Evolutionary conservation across 2,797 vertebrate genomes (phyloP), one percentile per base, ranked within the genome.

Genomic region (Anguilla megastoma): DNA sequence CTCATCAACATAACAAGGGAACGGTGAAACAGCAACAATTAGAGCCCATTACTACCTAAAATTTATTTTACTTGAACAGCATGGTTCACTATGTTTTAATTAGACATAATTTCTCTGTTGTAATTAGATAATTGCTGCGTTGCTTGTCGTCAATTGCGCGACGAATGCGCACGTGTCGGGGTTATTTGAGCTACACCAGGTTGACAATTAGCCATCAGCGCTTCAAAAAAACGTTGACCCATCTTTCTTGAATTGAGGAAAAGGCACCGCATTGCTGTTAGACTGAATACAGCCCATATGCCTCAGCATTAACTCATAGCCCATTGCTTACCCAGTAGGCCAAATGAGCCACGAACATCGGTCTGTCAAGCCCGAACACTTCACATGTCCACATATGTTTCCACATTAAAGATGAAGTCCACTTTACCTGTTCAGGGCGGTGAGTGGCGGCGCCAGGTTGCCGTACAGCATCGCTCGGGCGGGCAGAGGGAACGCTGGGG

Each of bases 391-490:
- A 60, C 58, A 60, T 60, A 18, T 60, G 18, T 4, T 1, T 56
- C 54, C 9, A 24, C 58, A 24, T 60, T 60, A 2, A 69, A n/a
- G 27, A 24, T n/a, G 21, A 69, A 69, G 63, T n/a, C 6, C 69
- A 84, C 71, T 80, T 74, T 86, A 93, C 93, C 93, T 93, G 91
- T 92, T 92, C 48, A 92, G 89, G 33, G 89, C 90, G 90, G 95
- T 93, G 91, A 97, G 94, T 86, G 96, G 96, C 91, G 96, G 95
- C 86, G 95, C 93, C 89, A 97, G 93, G 93, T 95, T 92, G 88
- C 89, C 96, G 93, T 97, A 97, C 91, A 97, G 96, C 95, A 97
- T 97, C 89, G 96, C 93, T 90, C 92, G 7, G 90, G 94, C 92
- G 83, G 92, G 95, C 90, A 95, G 92, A 74, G 96, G 96, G 90